Conservation (phyloP, 1,140 invertebrate genomes). For the Aphidius ervi region DNA sequence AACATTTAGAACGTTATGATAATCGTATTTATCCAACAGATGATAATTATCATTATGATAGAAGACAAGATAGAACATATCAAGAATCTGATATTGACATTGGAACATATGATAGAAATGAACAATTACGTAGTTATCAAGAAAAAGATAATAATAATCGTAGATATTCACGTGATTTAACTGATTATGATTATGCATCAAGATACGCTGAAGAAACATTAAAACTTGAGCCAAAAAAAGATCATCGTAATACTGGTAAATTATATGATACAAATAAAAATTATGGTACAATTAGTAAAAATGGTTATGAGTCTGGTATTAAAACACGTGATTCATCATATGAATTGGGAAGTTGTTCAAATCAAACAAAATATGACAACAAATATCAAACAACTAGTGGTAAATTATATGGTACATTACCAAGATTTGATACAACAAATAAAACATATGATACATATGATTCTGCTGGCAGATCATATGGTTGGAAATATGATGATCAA, state of each 20-base stretch:
- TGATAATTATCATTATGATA: conserved; percentile 41
- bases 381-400: conserved; percentile 33
- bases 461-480: conserved; percentile 24
- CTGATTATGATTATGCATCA: conserved; percentile 44
- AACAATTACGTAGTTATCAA: conserved; percentile 34
- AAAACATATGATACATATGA: conserved; percentile 40
- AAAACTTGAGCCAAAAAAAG: conserved; percentile 47
- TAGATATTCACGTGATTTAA: conserved; percentile 44
- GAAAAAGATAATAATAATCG: conserved; percentile 36
- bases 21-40: conserved; percentile 45
- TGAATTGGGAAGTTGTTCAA: conserved; percentile 34
- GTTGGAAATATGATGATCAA: conserved; percentile 39
- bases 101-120: conserved; percentile 42
- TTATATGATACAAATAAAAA: conserved; percentile 33
- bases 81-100: conserved; percentile 47
- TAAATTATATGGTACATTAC: conserved; percentile 46
- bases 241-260: conserved; percentile 31
- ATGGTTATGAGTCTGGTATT: conserved; percentile 48
- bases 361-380: conserved; percentile 34
- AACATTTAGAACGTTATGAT: conserved; percentile 43
- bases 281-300: conserved; percentile 25
- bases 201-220: conserved; percentile 47
- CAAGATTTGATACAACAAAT: conserved; percentile 40
- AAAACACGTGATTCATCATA: conserved; percentile 47
- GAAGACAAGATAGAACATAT: conserved; percentile 35